Evolutionary conservation across 2,797 vertebrate species (phyloP), one percentile per base, ranked within the genome.

Genomic region (Periparus ater): DNA sequence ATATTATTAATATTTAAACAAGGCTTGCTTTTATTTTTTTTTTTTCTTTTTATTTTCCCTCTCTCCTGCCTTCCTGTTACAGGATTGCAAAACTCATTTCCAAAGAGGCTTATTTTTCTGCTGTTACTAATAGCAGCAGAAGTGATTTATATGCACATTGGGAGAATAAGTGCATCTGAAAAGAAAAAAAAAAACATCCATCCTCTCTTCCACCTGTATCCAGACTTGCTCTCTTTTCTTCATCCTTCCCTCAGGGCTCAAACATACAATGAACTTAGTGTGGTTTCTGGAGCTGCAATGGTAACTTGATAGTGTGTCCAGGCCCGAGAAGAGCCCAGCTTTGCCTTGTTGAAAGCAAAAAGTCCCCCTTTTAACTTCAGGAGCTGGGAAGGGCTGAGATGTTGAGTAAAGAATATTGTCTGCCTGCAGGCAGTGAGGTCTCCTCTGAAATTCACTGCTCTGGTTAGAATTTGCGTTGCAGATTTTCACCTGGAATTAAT

Each of bases 31-130:
- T 65, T 3, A 68, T 32, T 63, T 26, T 32, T 18, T 26, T 32
- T 18, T 9, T 45, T 15, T 47, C 4, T 14, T 62, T 34, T 62
- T 45, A 40, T 40, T 40, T 7, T 6, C 19, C 9, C 6, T 16
- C 14, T 29, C 26, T 70, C n/a, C 42, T 57, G 21, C 71, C 65
- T 82, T 95, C 61, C 61, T 81, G 32, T 63, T 89, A 66, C 61
- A 83, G 45, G 89, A 80, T 86, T 93, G 87, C 50, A 95, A 82
- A 96, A 93, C 45, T 79, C 45, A 73, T 96, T 91, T 96, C 66
- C 73, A 90, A 92, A 84, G 14, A 44, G 38, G 26, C 53, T 90
- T 88, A 21, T 77, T 95, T 80, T 88, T 91, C 89, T 89, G 58
- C 86, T 93, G 78, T 80, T 85, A 87, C 72, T 96, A 92, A 91